These are phyloP conservation scores for Apodemia duryi DNA, from an alignment of 2,888 invertebrate genomes.

Conservation along the genomic window DNA sequence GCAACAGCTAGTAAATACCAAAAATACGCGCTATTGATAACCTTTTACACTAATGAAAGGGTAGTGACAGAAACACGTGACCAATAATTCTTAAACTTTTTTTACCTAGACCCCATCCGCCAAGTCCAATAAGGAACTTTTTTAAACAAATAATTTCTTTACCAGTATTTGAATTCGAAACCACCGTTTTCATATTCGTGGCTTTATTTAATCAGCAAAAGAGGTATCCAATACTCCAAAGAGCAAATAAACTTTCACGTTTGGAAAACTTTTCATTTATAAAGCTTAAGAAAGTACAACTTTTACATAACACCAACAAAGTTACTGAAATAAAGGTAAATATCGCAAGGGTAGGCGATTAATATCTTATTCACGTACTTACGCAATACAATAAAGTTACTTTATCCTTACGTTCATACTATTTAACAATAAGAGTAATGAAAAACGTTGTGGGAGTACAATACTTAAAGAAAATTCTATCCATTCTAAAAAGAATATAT, in stretches of 20 bases:
- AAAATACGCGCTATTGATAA: too few species aligned
- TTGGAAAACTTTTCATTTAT: not conserved
- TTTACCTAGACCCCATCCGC: too few species aligned
- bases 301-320: slow-evolving; percentile 4
- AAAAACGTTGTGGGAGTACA: not conserved
- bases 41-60: too few species aligned
- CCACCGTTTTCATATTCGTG: not conserved
- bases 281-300: slow-evolving; percentile 6
- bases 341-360: not conserved
- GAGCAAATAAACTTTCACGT: not conserved
- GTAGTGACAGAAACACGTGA: too few species aligned
- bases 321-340: slow-evolving; percentile 14
- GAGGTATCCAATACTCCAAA: not conserved
- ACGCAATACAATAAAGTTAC: not conserved
- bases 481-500: too few species aligned
- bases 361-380: not conserved
- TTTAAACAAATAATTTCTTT: not conserved
- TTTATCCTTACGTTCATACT: not conserved
- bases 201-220: not conserved
- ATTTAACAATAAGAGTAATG: not conserved
- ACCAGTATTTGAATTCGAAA: not conserved
- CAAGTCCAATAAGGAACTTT: too few species aligned
- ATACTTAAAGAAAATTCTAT: too few species aligned
- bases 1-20: too few species aligned
- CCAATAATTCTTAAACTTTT: too few species aligned